Percentiles rank a stretch among this genome's conserved stretches.
phyloP scores from a whole-genome alignment of 1,140 invertebrate genomes.

The Drosophila teissieri region DNA sequence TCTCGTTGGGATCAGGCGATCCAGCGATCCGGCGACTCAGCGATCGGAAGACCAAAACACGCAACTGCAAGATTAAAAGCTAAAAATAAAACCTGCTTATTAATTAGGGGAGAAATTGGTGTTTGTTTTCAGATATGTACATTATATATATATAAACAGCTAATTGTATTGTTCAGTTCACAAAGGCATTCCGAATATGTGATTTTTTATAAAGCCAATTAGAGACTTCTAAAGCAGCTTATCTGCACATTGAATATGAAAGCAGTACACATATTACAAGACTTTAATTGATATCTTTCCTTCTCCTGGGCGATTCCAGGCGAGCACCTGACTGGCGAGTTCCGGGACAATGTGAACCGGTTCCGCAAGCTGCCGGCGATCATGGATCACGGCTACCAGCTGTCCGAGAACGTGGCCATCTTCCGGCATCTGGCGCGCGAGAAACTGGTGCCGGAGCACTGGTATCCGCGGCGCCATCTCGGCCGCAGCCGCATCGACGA shows the following conservation, averaged over 20 bases:
- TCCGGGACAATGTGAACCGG: conserved; percentile 89
- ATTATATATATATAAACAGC: too few relatives aligned
- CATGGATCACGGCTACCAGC: conserved; percentile 90
- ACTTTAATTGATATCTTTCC: not conserved
- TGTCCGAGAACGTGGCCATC: conserved; percentile 91
- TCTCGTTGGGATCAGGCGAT: conserved; percentile 33
- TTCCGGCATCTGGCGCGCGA: conserved; percentile 86
- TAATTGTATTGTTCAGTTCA: too few relatives aligned
- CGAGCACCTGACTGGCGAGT: conserved; percentile 90
- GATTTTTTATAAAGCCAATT: too few relatives aligned
- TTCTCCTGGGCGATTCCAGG: conserved; percentile 82
- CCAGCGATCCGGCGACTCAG: conserved; percentile 31
- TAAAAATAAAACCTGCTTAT: not conserved
- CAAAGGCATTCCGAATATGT: too few relatives aligned
- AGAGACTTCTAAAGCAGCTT: too few relatives aligned
- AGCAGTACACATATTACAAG: too few relatives aligned
- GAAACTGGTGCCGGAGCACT: conserved; percentile 87
- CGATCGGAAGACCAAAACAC: conserved; percentile 9
- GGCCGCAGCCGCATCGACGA: conserved; percentile 91
- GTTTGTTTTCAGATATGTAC: too few relatives aligned
- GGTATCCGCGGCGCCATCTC: conserved; percentile 90
- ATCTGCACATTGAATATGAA: too few relatives aligned
- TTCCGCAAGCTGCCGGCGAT: conserved; percentile 91
- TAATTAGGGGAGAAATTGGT: too few relatives aligned
- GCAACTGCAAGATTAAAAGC: not conserved